A percentile compares a stretch with the other conserved stretches of the same genome.
phyloP scores from a whole-genome alignment of 1,140 invertebrate genomes.

The Drosophila nigrodunni region DNA sequence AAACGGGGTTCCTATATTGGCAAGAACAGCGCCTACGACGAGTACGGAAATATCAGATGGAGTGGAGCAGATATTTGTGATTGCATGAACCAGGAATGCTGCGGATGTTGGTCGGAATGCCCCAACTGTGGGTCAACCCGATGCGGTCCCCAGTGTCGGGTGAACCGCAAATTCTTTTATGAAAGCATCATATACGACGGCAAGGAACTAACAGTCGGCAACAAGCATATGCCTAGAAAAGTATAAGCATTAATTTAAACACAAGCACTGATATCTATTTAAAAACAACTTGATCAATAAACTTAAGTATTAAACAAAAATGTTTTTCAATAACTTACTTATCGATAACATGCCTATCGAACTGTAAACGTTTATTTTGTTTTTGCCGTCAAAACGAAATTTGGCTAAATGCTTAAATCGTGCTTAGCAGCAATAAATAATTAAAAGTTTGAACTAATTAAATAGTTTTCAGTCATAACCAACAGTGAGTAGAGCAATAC shows the following conservation, averaged over 20 bases:
- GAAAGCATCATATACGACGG: conserved; percentile 75
- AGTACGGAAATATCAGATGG: conserved; percentile 64
- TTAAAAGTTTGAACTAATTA: not conserved
- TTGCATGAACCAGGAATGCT: conserved; percentile 72
- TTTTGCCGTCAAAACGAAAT: not conserved
- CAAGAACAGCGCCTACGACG: conserved; percentile 68
- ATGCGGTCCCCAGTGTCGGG: conserved; percentile 74
- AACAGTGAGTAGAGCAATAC: not conserved
- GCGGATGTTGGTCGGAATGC: conserved; percentile 74
- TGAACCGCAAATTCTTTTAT: conserved; percentile 75
- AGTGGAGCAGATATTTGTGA: conserved; percentile 73
- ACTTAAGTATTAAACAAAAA: not conserved
- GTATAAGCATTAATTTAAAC: not conserved
- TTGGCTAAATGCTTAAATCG: not conserved
- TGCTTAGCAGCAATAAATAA: not conserved
- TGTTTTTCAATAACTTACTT: not conserved
- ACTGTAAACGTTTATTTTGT: not conserved
- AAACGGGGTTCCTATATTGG: conserved; percentile 50
- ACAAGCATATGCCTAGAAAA: conserved; percentile 47
- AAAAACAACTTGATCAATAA: not conserved
- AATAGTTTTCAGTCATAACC: not conserved
- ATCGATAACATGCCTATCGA: not conserved
- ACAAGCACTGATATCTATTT: not conserved
- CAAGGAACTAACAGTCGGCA: conserved; percentile 66
- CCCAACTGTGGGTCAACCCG: conserved; percentile 64